A percentile compares a stretch with the other conserved stretches of the same genome.
phyloP scores from a whole-genome alignment of 2,113 vertebrate species.

The Forbesichthys papilliferus region DNA sequence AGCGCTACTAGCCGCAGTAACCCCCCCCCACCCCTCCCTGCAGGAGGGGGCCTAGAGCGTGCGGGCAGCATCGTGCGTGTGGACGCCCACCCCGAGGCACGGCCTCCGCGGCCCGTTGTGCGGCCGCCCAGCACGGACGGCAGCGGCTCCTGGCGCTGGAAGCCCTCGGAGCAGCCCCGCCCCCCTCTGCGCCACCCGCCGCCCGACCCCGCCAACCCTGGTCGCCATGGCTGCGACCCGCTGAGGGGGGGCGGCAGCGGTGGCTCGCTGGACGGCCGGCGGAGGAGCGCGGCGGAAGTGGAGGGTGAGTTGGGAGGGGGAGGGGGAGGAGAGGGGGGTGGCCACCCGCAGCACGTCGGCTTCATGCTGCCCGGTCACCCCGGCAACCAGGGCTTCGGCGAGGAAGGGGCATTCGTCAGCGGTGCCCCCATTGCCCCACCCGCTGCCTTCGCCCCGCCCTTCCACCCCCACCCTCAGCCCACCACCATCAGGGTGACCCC shows the following conservation, averaged over 20 bases:
- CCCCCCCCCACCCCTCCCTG: not conserved
- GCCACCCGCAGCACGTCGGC: slow-evolving; percentile 67
- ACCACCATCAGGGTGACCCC: slow-evolving; percentile 92
- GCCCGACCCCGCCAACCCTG: slow-evolving; percentile 88
- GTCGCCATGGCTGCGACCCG: slow-evolving; percentile 85
- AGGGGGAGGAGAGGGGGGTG: slow-evolving; percentile 29
- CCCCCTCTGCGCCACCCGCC: slow-evolving; percentile 83
- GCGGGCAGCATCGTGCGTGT: slow-evolving; percentile 85
- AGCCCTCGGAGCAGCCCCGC: slow-evolving; percentile 81
- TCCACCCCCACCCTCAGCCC: slow-evolving; percentile 88
- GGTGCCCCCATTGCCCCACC: slow-evolving; percentile 31
- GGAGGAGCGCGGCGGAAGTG: slow-evolving; percentile 74
- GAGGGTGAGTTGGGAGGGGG: slow-evolving; percentile 49
- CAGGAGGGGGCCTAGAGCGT: slow-evolving; percentile 58
- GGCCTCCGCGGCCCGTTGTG: slow-evolving; percentile 78
- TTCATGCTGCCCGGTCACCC: slow-evolving; percentile 7
- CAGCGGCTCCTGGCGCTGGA: slow-evolving; percentile 95
- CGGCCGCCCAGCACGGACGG: slow-evolving; percentile 89
- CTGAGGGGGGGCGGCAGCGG: slow-evolving; percentile 89
- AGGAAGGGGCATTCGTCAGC: no score
- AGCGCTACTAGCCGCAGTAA: not conserved
- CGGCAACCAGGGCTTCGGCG: not conserved
- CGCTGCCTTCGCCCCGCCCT: slow-evolving; percentile 55
- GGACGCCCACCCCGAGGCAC: slow-evolving; percentile 87
- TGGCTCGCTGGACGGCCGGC: slow-evolving; percentile 85